Percentiles rank a stretch among this genome's conserved stretches.
phyloP scores from a whole-genome alignment of 2,113 vertebrate genomes.

The Centropus unirufus region DNA sequence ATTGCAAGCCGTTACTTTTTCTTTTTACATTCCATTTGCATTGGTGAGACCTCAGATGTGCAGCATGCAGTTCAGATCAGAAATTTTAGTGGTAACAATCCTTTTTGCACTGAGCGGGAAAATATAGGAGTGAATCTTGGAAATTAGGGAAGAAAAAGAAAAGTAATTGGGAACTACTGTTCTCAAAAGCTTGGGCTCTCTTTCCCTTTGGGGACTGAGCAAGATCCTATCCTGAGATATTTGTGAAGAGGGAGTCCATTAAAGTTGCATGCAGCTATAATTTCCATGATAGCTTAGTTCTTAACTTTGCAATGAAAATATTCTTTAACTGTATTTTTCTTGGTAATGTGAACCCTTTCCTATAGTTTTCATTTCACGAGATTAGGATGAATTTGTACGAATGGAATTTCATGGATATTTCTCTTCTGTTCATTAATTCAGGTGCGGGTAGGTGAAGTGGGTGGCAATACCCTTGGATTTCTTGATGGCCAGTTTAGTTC shows the following conservation, averaged over 20 bases:
- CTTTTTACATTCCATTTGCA: background rate
- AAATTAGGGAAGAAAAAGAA: background rate
- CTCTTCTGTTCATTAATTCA: slow-evolving; percentile 62
- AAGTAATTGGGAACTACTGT: background rate
- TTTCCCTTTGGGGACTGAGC: background rate
- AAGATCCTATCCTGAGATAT: background rate
- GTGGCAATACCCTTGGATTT: slow-evolving; percentile 97
- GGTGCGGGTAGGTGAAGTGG: slow-evolving; percentile 97
- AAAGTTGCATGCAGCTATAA: background rate
- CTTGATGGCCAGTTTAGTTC: slow-evolving; percentile 93
- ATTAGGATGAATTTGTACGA: background rate
- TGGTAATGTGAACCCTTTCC: background rate
- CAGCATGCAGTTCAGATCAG: background rate
- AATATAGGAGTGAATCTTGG: background rate
- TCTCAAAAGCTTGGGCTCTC: background rate
- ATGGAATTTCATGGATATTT: slow-evolving; percentile 14
- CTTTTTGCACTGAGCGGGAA: background rate
- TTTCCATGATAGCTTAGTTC: background rate
- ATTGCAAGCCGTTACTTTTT: background rate
- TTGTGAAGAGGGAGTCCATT: background rate
- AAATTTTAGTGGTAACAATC: background rate
- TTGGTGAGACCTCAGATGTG: background rate
- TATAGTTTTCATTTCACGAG: background rate
- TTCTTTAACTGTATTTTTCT: background rate
- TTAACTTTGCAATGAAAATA: background rate